A percentile compares a stretch with the other conserved stretches of the same genome.
Evolutionary conservation across 2,113 vertebrate species (phyloP).

Genomic region (Hymenochirus boettgeri): DNA sequence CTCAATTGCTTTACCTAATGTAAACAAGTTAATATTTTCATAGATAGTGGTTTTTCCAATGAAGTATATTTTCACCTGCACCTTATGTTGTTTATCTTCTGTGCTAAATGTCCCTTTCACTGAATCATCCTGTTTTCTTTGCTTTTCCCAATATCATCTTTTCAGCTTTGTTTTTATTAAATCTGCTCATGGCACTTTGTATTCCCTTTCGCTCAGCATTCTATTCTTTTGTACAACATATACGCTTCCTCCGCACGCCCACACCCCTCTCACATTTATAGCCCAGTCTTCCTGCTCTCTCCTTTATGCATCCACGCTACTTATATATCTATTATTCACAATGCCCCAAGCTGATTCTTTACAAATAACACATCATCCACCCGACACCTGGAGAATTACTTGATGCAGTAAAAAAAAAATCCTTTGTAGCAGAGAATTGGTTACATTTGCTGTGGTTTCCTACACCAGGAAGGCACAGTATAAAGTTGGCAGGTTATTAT

Average conservation of each 20-base stretch:
- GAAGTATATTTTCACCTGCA: too few species aligned
- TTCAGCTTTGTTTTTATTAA: background rate
- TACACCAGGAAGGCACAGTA: background rate
- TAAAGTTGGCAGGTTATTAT: background rate
- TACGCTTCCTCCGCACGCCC: constrained; percentile 13
- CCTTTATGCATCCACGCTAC: constrained; percentile 8
- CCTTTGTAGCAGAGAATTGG: background rate
- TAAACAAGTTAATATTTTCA: too few species aligned
- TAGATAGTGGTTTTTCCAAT: too few species aligned
- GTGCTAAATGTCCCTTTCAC: too few species aligned
- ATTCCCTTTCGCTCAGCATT: background rate
- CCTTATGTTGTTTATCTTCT: too few species aligned
- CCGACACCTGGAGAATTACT: constrained; percentile 2
- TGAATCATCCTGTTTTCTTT: background rate
- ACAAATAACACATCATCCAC: constrained; percentile 30
- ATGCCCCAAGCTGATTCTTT: constrained; percentile 9
- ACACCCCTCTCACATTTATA: constrained; percentile 3
- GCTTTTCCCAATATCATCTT: background rate
- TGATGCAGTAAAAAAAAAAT: background rate
- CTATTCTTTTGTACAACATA: constrained; percentile 5
- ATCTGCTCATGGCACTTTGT: background rate
- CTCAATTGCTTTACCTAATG: too few species aligned
- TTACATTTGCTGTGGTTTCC: background rate
- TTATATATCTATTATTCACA: constrained; percentile 25
- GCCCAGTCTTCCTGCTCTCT: background rate